Evolutionary conservation across 2,113 vertebrate species (phyloP), one percentile per base, ranked within the genome.

Genomic region (Actenoides lindsayi): DNA sequence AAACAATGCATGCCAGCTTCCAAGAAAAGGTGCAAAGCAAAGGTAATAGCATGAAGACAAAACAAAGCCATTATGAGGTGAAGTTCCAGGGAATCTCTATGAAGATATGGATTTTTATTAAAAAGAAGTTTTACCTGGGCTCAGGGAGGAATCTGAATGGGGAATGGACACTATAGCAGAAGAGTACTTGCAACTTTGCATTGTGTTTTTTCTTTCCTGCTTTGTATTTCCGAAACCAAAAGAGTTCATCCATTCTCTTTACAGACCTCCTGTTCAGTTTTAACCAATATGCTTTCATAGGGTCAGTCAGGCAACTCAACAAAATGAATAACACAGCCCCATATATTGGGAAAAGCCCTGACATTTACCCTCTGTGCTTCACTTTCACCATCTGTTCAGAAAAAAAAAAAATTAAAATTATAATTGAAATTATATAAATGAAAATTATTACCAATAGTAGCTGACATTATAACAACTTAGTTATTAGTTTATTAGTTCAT

Each of bases 141-240:
- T 30, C 21, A 33, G 8, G 2, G 13, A 62, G 46, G 9, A 77
- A 10, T 23, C 51, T 74, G 39, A 87, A 51, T 33, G 16, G 11
- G 14, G 16, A 30, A 37, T 11, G 10, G 27, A 75, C 60, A 6
- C 46, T 16, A 2, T 10, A 73, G 7, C 12, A 73, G 18, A 64
- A 48, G 5, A 76, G 7, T 3, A 9, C 5, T 50, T 1, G 1
- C 17, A 24, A 17, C 18, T 77, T 77, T 39, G 33, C 0, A 0
- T 6, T 73, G 9, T 41, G 2, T 48, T 83, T 28, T 83, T 73
- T 33, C 33, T 3, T 23, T 59, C 13, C 39, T 87, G 7, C 5
- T 51, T 57, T 3, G 1, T 41, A 7, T 9, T 87, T 92, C 35
- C 11, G 11, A 59, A 68, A 65, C 20, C 5, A 65, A 44, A 44